Base-by-base conservation (phyloP, 1,140 invertebrate species). In the Rhagoletis pomonella region DNA sequence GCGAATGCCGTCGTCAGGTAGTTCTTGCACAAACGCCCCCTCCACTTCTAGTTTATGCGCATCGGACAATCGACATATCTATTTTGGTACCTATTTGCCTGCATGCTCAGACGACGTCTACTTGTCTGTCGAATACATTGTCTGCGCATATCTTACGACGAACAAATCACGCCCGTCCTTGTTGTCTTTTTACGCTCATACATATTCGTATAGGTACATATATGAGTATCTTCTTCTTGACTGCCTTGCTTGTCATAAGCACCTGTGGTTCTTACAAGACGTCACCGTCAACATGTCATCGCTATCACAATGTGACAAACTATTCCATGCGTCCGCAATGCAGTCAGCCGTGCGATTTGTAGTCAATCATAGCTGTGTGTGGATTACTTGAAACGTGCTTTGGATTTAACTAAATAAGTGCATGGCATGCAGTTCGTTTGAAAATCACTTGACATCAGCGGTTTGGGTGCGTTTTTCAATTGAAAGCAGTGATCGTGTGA, bases 241-340 rank as follows among this genome's bases (percentile, higher is more conserved):
- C 59, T 14, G 50, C n/a, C 39, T 85, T 17, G 50, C 59, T 29
- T 85, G 81, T 85, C 81, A 85, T 85, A 85, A 85, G 42, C 81
- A 85, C 81, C 81, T 85, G 81, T 62, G 81, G 81, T 85, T 85
- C 59, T 62, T 85, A 85, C 81, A 85, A 55, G 55, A 58, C 50
- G 39, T 62, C 19, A 44, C 29, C 12, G 50, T 14, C 19, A 47
- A 29, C 65, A 6, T 10, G 7, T 10, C 12, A 10, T 55, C n/a
- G 9, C 81, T 58, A 19, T 42, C 59, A 39, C 81, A 5, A 59
- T 85, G 55, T 62, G 55, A 85, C 81, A 17, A 58, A 84, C 67
- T 39, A 73, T 42, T 73, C 67, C 44, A 73, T 73, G 67, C 67
- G 67, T 47, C 29, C 67, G 67, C 67, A 73, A 73, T 73, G 67